phyloP scores from a whole-genome alignment of 2,113 vertebrate genomes.

The Sterrhoptilus dennistouni region DNA sequence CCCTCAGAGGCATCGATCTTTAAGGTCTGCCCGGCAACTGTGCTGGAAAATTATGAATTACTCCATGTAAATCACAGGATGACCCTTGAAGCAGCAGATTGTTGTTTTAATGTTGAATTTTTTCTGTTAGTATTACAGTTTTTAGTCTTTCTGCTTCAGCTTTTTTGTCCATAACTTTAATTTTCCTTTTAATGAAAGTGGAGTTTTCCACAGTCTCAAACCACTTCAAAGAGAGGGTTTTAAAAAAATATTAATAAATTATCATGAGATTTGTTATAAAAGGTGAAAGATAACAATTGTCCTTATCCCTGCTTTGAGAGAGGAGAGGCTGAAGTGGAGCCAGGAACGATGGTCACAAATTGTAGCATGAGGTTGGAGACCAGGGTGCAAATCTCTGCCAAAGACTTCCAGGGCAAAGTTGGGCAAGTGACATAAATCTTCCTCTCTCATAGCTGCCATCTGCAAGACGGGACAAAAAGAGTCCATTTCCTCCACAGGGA shows the following conservation, averaged over 20 bases:
- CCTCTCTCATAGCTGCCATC: not conserved
- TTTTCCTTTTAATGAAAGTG: not conserved
- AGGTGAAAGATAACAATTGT: not conserved
- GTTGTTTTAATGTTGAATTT: not conserved
- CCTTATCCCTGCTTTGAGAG: not conserved
- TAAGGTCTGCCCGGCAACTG: conserved; percentile 32
- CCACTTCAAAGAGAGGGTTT: not conserved
- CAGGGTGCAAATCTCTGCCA: not conserved
- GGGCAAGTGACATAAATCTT: not conserved
- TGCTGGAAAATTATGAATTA: conserved; percentile 34
- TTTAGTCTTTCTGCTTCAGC: not conserved
- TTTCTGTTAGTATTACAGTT: not conserved
- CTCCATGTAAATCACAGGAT: not conserved
- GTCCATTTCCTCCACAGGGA: not conserved
- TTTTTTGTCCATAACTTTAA: not conserved
- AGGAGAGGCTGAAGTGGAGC: not conserved
- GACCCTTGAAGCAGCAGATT: not conserved
- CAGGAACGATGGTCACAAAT: not conserved
- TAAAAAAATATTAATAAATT: not conserved
- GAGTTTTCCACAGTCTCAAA: not conserved
- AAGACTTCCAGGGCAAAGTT: not conserved
- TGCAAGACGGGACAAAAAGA: not conserved
- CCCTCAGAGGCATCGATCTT: not conserved
- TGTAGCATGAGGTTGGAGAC: not conserved
- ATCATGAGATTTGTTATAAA: not conserved